Evolutionary conservation across 1,140 invertebrate species (phyloP), one percentile per base, ranked within the genome.

Genomic region (Drosophila eugracilis): DNA sequence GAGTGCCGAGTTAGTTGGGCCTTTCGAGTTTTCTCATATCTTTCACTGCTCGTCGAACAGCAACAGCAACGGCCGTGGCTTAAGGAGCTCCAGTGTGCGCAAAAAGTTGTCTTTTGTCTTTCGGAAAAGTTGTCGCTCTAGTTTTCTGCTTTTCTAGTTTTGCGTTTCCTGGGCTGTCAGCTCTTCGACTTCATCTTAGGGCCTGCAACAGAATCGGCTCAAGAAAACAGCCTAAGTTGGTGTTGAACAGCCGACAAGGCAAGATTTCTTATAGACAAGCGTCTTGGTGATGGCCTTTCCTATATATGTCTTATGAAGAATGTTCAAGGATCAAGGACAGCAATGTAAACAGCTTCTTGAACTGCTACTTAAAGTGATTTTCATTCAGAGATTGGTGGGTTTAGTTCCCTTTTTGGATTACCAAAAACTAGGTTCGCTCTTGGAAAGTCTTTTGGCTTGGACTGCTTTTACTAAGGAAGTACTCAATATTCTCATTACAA

Each of bases 141-240:
- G 57, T 62, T 63, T 57, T 62, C 60, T n/a, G n/a, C n/a, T n/a
- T n/a, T n/a, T 63, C 60, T 45, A 63, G 57, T 62, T 63, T 57
- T 62, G 57, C 57, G 39, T 63, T 63, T 62, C 21, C 57, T 62
- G n/a, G 19, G 12, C 26, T 36, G 55, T 36, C 49, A 59, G 49
- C 5, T 24, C 19, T 28, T 21, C 53, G 17, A 15, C 49, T 55
- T 30, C 5, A 9, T 28, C 30, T 63, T n/a, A n/a, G n/a, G n/a
- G 57, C 41, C 30, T 65, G 57, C 30, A 48, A 63, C 44, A 67
- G 44, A 66, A 41, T 66, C 21, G 66, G 17, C 60, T 24, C 14
- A 32, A 26, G 39, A 39, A 22, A n/a, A n/a, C n/a, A n/a, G n/a
- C n/a, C n/a, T n/a, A n/a, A n/a, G n/a, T n/a, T n/a, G n/a, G n/a